phyloP scores from a whole-genome alignment of 2,888 invertebrate genomes.

The Eulithis prunata region DNA sequence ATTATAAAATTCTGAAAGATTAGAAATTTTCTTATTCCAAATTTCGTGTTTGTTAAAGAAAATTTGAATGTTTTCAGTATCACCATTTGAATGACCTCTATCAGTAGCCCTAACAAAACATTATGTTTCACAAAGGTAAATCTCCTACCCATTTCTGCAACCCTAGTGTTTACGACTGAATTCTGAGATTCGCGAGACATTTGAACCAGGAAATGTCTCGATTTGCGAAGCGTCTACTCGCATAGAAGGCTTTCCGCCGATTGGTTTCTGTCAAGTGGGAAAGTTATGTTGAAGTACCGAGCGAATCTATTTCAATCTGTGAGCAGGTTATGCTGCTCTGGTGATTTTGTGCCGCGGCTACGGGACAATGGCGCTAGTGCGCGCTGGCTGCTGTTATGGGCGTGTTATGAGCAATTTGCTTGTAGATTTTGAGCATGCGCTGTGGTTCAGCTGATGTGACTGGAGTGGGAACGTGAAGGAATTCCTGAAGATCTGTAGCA shows the following conservation, averaged over 20 bases:
- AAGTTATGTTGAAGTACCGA: conserved; percentile 10
- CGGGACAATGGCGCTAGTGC: conserved; percentile 36
- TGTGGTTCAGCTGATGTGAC: conserved; percentile 16
- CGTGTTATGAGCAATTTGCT: background rate
- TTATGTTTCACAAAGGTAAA: background rate
- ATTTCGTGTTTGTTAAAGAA: too few species aligned
- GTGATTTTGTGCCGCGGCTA: conserved; percentile 33
- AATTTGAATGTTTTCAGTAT: background rate
- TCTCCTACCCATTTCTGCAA: conserved; percentile 48
- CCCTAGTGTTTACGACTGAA: conserved; percentile 59
- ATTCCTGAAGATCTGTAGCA: conserved; percentile 44
- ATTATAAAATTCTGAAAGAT: too few species aligned
- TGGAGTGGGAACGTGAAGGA: conserved; percentile 36
- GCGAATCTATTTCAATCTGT: conserved; percentile 28
- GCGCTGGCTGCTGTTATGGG: conserved; percentile 19
- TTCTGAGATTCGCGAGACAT: conserved; percentile 53
- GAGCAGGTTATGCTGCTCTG: conserved; percentile 34
- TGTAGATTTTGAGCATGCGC: conserved; percentile 29
- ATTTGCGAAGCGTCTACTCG: conserved; percentile 53
- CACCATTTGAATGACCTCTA: background rate
- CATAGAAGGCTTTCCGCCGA: conserved; percentile 52
- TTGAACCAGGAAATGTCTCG: conserved; percentile 46
- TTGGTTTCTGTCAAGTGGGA: conserved; percentile 41
- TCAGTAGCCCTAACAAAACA: conserved; percentile 9
- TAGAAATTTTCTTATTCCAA: too few species aligned